Evolutionary conservation across 2,888 invertebrate genomes (phyloP), one percentile per base, ranked within the genome.

Genomic region (Trilocha varians): DNA sequence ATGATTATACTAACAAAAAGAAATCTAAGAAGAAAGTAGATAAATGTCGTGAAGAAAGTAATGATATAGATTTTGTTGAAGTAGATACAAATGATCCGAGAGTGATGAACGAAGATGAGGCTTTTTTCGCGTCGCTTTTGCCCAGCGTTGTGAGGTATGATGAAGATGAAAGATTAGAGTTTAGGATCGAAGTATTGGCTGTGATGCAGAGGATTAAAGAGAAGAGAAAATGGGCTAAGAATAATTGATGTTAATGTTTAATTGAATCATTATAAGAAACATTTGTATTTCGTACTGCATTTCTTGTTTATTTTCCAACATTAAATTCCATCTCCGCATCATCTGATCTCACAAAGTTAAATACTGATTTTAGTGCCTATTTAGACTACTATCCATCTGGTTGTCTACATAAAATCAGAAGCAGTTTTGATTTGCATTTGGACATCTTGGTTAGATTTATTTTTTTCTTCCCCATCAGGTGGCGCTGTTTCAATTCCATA

Each of bases 51-150:
- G 44, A 44, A 14, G 39, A 40, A 34, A 25, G 34, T 2, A 51
- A 43, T 6, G 45, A 54, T 1, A 52, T 74, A 14, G 70, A 78
- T 49, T 70, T 71, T 35, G 58, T 70, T 0, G 73, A 68, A 45
- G 54, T 74, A 0, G 70, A 70, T 3, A 46, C 48, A 0, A 63
- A 59, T 41, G 80, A 83, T 41, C 70, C 74, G 0, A 63, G 84
- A 18, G 53, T 85, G 0, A 84, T 85, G 84, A 84, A 85, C 42
- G 85, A 85, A 45, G 84, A 85, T 44, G 85, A 85, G 44, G 84
- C 84, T 0, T 85, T 85, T 47, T 85, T 85, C 39, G 84, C 84
- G 0, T 84, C 85, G 0, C 51, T 85, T 1, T 48, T 85, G 16
- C 85, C 84, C 0, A 70, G 79, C 0, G 62, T 84, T 1, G 83